A percentile compares a stretch with the other conserved stretches of the same genome.
Conservation (phyloP, 2,888 invertebrate species). For the Alsophila aescularia region DNA sequence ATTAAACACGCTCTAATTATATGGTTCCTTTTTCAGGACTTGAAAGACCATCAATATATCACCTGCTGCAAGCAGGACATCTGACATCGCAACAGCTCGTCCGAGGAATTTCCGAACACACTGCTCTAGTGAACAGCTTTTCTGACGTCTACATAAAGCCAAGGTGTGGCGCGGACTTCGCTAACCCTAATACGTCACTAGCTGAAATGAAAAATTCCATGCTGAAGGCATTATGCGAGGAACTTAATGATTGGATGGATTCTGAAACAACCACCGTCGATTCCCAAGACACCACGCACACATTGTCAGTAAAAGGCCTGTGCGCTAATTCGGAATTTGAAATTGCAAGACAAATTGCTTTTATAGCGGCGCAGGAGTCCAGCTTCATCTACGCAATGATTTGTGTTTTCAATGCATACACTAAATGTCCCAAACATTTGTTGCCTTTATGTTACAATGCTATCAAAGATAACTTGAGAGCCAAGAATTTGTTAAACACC, state of each 20-base stretch:
- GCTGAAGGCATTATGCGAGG: constrained; percentile 59
- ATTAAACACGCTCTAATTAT: too few relatives aligned
- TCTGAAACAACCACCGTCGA: constrained; percentile 30
- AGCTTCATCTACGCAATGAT: constrained; percentile 44
- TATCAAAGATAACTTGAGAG: constrained; percentile 43
- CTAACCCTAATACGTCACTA: constrained; percentile 66
- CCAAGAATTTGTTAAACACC: constrained; percentile 24
- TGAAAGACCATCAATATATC: constrained; percentile 86
- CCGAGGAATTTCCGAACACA: constrained; percentile 82
- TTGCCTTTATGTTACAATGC: constrained; percentile 46
- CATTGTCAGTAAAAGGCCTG: constrained; percentile 73
- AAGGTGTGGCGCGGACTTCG: constrained; percentile 72
- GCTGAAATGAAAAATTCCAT: constrained; percentile 78
- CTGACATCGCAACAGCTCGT: constrained; percentile 86
- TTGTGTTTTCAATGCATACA: constrained; percentile 58
- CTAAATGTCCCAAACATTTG: constrained; percentile 55
- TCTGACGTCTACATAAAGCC: constrained; percentile 87
- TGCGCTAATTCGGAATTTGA: constrained; percentile 78
- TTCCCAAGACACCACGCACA: constrained; percentile 51
- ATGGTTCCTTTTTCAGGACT: constrained; percentile 67
- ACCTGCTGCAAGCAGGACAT: constrained; percentile 87
- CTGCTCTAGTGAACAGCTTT: constrained; percentile 85
- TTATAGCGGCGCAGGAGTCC: constrained; percentile 59
- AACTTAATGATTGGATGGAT: constrained; percentile 48
- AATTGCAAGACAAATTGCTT: constrained; percentile 82